Evolutionary conservation across 1,140 invertebrate genomes (phyloP).

Genomic region (Drosophila lowei): DNA sequence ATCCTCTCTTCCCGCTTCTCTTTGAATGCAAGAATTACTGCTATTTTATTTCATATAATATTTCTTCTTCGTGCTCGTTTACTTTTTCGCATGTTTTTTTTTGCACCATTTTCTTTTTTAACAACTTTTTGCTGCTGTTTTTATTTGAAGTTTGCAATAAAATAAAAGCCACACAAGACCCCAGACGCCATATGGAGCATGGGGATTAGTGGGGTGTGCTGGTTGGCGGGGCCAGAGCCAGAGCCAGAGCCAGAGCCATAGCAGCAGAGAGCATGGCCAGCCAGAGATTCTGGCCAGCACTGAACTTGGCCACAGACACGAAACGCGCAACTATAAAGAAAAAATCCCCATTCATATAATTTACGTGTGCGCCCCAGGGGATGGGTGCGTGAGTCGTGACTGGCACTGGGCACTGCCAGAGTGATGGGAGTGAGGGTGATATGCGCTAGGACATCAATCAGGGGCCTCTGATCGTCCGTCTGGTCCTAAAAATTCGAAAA

Average conservation of each 20-base stretch:
- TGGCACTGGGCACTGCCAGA: slow-evolving; percentile 2
- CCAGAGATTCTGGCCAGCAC: slow-evolving; percentile 3
- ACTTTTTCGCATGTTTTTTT: slow-evolving; percentile 11
- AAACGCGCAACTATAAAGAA: slow-evolving; percentile 60
- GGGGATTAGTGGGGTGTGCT: slow-evolving; percentile 24
- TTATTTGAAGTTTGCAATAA: slow-evolving; percentile 62
- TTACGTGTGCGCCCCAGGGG: slow-evolving; percentile 34
- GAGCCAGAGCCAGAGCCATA: not conserved
- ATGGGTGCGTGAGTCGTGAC: slow-evolving; percentile 22
- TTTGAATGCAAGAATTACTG: slow-evolving; percentile 8
- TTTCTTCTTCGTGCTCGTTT: slow-evolving; percentile 19
- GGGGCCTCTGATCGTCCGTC: too few relatives aligned
- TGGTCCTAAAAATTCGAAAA: too few relatives aligned
- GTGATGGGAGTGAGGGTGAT: not conserved
- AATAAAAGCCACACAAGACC: slow-evolving; percentile 57
- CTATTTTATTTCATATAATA: slow-evolving; percentile 44
- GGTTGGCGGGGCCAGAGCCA: slow-evolving; percentile 1
- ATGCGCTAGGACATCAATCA: too few relatives aligned
- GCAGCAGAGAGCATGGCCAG: slow-evolving; percentile 22
- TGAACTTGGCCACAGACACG: slow-evolving; percentile 53
- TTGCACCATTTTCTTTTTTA: slow-evolving; percentile 38
- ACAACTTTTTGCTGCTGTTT: slow-evolving; percentile 49
- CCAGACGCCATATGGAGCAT: slow-evolving; percentile 24
- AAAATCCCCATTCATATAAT: slow-evolving; percentile 57
- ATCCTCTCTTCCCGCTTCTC: not conserved